These are phyloP conservation scores for fruit fly (Drosophila melanogaster) DNA, from an alignment of 1,140 invertebrate species.

Conservation along the genomic window DNA sequence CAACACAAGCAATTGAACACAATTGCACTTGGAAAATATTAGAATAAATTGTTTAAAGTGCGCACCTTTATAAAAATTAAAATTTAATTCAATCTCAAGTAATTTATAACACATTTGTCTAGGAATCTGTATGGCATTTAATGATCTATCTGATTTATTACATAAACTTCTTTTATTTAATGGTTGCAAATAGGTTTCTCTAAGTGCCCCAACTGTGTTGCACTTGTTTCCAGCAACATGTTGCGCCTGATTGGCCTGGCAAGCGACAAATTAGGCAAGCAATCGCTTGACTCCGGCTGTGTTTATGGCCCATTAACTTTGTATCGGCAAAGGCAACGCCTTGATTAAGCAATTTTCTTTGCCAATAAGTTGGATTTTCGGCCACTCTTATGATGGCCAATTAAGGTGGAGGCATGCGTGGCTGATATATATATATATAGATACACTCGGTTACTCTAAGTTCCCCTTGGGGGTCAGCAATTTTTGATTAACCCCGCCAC, in stretches of 20 bases:
- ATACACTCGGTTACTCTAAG: constrained; percentile 3
- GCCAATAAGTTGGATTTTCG: constrained; percentile 26
- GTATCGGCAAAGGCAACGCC: constrained; percentile 65
- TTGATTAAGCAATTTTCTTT: constrained; percentile 73
- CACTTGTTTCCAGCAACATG: constrained; percentile 73
- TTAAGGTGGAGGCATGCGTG: constrained; percentile 74
- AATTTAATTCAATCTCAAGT: too few species aligned
- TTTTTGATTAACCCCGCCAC: constrained; percentile 76
- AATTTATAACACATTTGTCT: too few species aligned
- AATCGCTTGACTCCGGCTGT: constrained; percentile 77
- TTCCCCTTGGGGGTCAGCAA: constrained; percentile 56
- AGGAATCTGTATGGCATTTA: too few species aligned
- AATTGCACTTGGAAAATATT: constrained; percentile 9
- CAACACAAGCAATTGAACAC: constrained; percentile 34
- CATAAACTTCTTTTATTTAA: too few species aligned
- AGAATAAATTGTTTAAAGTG: too few species aligned
- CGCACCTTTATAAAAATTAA: too few species aligned
- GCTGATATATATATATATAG: constrained; percentile 39
- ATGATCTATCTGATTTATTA: too few species aligned
- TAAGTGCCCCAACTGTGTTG: constrained; percentile 40
- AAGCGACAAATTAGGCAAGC: constrained; percentile 77
- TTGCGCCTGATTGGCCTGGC: constrained; percentile 70
- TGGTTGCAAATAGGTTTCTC: too few species aligned
- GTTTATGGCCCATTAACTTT: constrained; percentile 77
- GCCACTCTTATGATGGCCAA: constrained; percentile 70